phyloP scores from a whole-genome alignment of 1,140 invertebrate species.

The Aphelenchoides besseyi region DNA sequence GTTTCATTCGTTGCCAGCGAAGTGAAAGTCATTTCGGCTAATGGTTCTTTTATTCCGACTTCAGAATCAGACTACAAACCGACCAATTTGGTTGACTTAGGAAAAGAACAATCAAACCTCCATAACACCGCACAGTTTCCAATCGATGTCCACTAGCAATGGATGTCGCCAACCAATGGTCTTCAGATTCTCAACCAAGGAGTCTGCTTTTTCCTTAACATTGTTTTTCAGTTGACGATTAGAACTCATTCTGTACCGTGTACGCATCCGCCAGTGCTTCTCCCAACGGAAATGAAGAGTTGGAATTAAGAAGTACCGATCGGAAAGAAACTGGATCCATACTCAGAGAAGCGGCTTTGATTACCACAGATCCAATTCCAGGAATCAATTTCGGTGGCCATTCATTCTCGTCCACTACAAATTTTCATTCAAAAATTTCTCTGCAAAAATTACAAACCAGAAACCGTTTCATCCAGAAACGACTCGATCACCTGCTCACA shows the following conservation, averaged over 20 bases:
- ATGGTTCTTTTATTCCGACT: constrained; percentile 23
- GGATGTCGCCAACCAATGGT: constrained; percentile 21
- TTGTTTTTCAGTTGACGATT: not conserved
- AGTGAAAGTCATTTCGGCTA: constrained; percentile 24
- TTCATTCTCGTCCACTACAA: not conserved
- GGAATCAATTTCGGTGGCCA: not conserved
- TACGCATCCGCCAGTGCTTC: not conserved
- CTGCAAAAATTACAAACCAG: not conserved
- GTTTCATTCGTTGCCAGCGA: constrained; percentile 19
- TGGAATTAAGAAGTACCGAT: not conserved
- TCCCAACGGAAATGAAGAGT: not conserved
- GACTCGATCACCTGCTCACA: not conserved
- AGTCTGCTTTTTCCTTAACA: no score
- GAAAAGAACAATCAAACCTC: constrained; percentile 6
- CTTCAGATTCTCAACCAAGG: constrained; percentile 14
- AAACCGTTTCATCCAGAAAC: not conserved
- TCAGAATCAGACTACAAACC: constrained; percentile 11
- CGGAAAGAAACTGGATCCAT: not conserved
- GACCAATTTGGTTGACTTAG: not conserved
- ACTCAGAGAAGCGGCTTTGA: not conserved
- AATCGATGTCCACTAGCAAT: constrained; percentile 19
- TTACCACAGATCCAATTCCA: not conserved
- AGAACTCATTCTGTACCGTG: not conserved
- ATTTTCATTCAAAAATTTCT: not conserved
- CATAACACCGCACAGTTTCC: constrained; percentile 23